A percentile compares a stretch with the other conserved stretches of the same genome.
Conservation (phyloP, 2,797 vertebrate species). For the Pempheris klunzingeri region DNA sequence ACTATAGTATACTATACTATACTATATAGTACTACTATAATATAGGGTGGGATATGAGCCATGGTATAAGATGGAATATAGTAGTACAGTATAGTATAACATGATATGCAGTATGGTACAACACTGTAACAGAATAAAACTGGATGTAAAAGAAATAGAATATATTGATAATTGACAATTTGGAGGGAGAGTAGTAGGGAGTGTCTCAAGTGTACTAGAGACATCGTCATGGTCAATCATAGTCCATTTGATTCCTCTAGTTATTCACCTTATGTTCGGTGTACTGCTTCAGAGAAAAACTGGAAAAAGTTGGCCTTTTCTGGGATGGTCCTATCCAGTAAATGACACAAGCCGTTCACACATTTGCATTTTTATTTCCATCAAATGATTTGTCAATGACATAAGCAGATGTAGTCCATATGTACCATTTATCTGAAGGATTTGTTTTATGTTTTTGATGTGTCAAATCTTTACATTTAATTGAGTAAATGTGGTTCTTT, state of each 20-base stretch:
- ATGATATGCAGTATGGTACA: too few species aligned
- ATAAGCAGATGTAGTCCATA: constrained; percentile 7
- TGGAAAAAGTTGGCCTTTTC: not conserved
- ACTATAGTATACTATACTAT: too few species aligned
- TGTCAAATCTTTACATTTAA: constrained; percentile 10
- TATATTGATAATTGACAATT: too few species aligned
- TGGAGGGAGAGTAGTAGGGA: too few species aligned
- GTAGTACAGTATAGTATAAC: too few species aligned
- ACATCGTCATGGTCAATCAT: too few species aligned
- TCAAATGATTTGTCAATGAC: constrained; percentile 28
- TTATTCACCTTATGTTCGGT: not conserved
- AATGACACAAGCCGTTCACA: constrained; percentile 38
- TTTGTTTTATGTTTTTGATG: constrained; percentile 4
- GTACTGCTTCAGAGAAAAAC: not conserved
- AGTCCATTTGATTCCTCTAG: not conserved
- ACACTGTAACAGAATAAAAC: too few species aligned
- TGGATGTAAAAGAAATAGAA: too few species aligned
- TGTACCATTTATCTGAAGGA: constrained; percentile 12
- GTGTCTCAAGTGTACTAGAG: too few species aligned
- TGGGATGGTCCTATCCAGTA: not conserved
- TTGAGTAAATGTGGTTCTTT: not conserved
- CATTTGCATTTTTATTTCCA: constrained; percentile 58
- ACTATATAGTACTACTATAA: too few species aligned
- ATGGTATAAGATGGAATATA: too few species aligned
- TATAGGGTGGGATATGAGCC: too few species aligned